A percentile compares a stretch with the other conserved stretches of the same genome.
These are phyloP conservation scores for Pagetopsis macropterus DNA, from an alignment of 2,797 vertebrate genomes.

Conservation along the genomic window DNA sequence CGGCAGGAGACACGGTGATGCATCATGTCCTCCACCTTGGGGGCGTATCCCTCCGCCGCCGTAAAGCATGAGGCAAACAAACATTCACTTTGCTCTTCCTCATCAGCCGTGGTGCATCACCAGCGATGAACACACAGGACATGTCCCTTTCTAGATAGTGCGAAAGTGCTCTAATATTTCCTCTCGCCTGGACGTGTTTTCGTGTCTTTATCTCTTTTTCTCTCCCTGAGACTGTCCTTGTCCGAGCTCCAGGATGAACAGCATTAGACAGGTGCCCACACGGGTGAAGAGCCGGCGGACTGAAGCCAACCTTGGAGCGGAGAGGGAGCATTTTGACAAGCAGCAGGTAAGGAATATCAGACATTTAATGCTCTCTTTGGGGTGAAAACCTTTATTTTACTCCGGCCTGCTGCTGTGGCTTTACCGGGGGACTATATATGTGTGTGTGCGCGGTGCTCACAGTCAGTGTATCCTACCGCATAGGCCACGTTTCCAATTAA, in stretches of 20 bases:
- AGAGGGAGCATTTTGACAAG: constrained; percentile 95
- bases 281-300: constrained; percentile 88
- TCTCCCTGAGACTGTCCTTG: not conserved
- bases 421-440: not conserved
- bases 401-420: constrained; percentile 2
- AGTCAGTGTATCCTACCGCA: constrained; percentile 8
- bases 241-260: constrained; percentile 85
- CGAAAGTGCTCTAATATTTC: not conserved
- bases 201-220: not conserved
- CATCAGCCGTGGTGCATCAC: constrained; percentile 40
- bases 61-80: constrained; percentile 29
- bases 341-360: constrained; percentile 88
- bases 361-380: not conserved
- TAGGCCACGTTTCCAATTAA: constrained; percentile 35
- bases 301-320: constrained; percentile 90
- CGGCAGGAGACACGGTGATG: constrained; percentile 18
- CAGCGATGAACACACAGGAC: constrained; percentile 27
- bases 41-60: constrained; percentile 60
- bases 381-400: not conserved
- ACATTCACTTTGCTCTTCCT: constrained; percentile 41
- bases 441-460: not conserved
- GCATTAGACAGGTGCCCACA: constrained; percentile 89
- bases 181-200: not conserved
- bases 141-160: constrained; percentile 32
- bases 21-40: constrained; percentile 45